Percentiles rank a stretch among this genome's conserved stretches.
Conservation (phyloP, 2,888 invertebrate species). For the Cordilura impudica region DNA sequence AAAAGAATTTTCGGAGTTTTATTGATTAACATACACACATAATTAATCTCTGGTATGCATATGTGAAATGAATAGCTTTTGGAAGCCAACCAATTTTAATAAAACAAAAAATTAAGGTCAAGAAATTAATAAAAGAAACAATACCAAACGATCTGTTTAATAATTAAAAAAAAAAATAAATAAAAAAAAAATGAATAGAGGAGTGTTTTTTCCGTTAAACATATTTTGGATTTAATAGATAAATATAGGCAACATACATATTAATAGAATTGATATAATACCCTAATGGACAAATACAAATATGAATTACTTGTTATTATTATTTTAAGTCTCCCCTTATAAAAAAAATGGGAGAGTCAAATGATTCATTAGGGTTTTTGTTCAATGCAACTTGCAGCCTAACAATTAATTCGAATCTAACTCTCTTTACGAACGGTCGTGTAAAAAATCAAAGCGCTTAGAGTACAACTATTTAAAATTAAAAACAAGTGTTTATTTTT, state of each 20-base stretch:
- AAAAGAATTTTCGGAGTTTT: slow-evolving; percentile 24
- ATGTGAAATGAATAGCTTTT: no score
- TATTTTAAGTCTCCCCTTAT: background rate
- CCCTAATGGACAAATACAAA: background rate
- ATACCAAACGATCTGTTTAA: no score
- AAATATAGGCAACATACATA: no score
- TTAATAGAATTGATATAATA: background rate
- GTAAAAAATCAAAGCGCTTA: no score
- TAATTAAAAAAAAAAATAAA: slow-evolving; percentile 1
- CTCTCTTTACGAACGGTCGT: no score
- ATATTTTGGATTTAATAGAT: background rate
- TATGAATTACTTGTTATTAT: slow-evolving; percentile 5
- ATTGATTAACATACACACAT: slow-evolving; percentile 2
- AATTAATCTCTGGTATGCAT: no score
- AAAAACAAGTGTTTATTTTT: no score
- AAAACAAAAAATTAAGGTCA: slow-evolving; percentile 42
- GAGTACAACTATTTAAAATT: no score
- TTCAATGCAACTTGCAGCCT: background rate
- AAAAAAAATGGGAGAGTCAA: slow-evolving; percentile 15
- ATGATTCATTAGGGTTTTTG: background rate
- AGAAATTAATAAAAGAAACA: slow-evolving; percentile 24
- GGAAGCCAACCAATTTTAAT: slow-evolving; percentile 3
- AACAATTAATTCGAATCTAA: no score
- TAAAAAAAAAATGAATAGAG: background rate
- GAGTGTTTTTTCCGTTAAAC: slow-evolving; percentile 9